Percentiles rank a stretch among this genome's conserved stretches.
Evolutionary conservation across 1,140 invertebrate species (phyloP).

Genomic region (Musca vetustissima): DNA sequence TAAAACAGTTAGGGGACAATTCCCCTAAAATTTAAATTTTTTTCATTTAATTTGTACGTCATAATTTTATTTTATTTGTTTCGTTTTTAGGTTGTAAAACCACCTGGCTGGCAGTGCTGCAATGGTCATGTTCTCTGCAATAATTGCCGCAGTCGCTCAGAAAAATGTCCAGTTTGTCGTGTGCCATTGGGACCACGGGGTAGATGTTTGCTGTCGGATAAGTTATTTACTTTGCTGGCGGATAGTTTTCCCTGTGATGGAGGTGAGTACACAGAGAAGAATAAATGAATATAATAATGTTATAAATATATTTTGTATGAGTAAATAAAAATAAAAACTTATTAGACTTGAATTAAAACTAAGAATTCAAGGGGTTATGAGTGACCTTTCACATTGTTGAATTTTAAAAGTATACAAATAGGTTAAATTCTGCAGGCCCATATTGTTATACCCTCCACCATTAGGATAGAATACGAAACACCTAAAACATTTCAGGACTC

Average conservation of each 20-base stretch:
- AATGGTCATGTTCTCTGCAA: conserved; percentile 58
- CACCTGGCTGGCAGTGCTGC: conserved; percentile 57
- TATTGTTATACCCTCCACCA: no score
- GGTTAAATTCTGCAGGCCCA: no score
- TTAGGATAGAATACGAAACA: no score
- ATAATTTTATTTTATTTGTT: conserved; percentile 10
- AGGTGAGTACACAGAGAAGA: conserved; percentile 37
- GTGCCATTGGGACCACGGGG: conserved; percentile 54
- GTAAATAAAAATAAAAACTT: no score
- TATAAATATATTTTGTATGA: neutral
- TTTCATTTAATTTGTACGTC: neutral
- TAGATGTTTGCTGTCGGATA: conserved; percentile 56
- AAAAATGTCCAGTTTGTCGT: conserved; percentile 56
- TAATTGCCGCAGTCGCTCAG: conserved; percentile 54
- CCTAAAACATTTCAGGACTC: no score
- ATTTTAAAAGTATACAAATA: no score
- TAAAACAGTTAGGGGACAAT: neutral
- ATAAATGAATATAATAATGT: neutral
- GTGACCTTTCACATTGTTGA: no score
- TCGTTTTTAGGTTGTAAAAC: conserved; percentile 49
- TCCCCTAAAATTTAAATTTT: neutral
- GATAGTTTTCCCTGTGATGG: conserved; percentile 56
- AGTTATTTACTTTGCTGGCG: conserved; percentile 55
- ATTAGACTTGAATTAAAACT: no score
- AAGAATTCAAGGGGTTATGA: no score